Percentiles rank a stretch among this genome's conserved stretches.
Evolutionary conservation across 2,888 invertebrate species (phyloP).

Genomic region (Epinotia brunnichana): DNA sequence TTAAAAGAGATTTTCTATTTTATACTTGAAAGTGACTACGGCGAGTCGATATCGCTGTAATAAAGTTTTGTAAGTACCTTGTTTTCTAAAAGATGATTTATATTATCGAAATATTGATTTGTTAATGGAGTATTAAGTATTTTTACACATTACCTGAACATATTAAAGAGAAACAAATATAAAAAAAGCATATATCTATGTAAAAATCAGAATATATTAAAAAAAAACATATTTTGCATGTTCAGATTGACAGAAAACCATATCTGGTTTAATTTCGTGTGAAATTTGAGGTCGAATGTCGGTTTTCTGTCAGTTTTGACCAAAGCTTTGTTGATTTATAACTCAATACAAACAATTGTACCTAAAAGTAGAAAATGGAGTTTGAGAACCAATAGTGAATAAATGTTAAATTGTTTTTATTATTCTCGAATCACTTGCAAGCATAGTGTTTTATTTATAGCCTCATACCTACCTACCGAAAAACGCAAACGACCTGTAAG

Average conservation of each 20-base stretch:
- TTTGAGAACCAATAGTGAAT: conserved; percentile 82
- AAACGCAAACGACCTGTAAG: no score
- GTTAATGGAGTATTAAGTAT: conserved; percentile 79
- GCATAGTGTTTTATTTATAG: conserved; percentile 68
- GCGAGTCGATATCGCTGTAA: conserved; percentile 63
- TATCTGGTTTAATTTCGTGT: background rate
- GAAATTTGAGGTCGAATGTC: background rate
- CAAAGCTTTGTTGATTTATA: conserved; percentile 78
- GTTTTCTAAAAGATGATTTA: conserved; percentile 80
- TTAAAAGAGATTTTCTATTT: conserved; percentile 74
- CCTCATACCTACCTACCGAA: background rate
- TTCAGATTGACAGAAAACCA: conserved; percentile 60
- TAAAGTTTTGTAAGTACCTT: conserved; percentile 71
- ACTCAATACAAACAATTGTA: conserved; percentile 79
- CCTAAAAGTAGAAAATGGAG: conserved; percentile 76
- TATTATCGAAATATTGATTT: conserved; percentile 74
- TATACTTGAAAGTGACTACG: conserved; percentile 68
- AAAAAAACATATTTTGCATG: conserved; percentile 71
- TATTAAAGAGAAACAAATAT: conserved; percentile 73
- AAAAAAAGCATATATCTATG: conserved; percentile 69
- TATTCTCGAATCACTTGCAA: conserved; percentile 83
- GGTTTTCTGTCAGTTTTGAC: conserved; percentile 61
- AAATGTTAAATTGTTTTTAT: conserved; percentile 83
- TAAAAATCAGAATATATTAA: conserved; percentile 74
- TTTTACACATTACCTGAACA: conserved; percentile 82